phyloP scores from a whole-genome alignment of 2,113 vertebrate species.

The Corythoichthys intestinalis region DNA sequence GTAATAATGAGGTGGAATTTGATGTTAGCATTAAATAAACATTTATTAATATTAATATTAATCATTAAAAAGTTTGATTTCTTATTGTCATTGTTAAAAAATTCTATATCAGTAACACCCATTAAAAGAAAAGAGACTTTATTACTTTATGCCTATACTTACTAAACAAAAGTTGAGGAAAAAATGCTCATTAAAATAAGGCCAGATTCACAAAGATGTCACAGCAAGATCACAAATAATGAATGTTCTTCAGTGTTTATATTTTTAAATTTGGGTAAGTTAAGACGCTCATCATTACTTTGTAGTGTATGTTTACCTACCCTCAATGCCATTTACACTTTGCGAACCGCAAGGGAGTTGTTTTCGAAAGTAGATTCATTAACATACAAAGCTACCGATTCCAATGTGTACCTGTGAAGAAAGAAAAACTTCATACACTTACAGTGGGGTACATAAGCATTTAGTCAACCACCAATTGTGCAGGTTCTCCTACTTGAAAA shows the following conservation, averaged over 20 bases:
- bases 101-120: too few species aligned
- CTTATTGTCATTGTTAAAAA: too few species aligned
- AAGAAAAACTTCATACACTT: background rate
- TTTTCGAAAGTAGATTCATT: slow-evolving; percentile 29
- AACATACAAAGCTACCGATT: slow-evolving; percentile 17
- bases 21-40: too few species aligned
- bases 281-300: background rate
- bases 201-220: background rate
- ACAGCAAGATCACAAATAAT: background rate
- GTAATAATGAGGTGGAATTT: too few species aligned
- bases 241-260: background rate
- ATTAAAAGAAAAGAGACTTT: too few species aligned
- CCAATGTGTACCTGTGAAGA: background rate
- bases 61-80: too few species aligned
- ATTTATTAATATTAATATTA: too few species aligned
- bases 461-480: too few species aligned
- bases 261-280: slow-evolving; percentile 1
- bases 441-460: background rate
- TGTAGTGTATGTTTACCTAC: slow-evolving; percentile 19
- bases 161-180: background rate
- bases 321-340: slow-evolving; percentile 22
- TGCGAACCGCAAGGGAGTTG: slow-evolving; percentile 25
- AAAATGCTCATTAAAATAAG: background rate
- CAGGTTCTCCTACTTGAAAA: background rate
- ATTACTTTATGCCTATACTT: too few species aligned